phyloP scores from a whole-genome alignment of 1,140 invertebrate genomes.

The Sitophilus oryzae region DNA sequence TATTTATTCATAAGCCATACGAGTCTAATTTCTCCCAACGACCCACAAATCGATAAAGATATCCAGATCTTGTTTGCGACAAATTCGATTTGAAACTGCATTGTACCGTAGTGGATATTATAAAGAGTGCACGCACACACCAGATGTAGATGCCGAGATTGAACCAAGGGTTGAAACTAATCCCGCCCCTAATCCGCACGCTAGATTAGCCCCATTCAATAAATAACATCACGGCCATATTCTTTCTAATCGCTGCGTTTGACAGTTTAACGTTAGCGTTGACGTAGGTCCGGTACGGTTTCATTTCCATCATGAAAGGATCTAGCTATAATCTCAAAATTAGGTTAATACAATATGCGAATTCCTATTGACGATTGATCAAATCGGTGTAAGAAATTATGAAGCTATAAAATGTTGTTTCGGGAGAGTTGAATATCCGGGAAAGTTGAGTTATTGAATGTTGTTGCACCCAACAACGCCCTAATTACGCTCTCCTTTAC shows the following conservation, averaged over 20 bases:
- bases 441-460: no score
- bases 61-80: constrained; percentile 15
- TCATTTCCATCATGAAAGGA: no score
- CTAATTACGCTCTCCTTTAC: no score
- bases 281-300: constrained; percentile 25
- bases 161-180: constrained; percentile 31
- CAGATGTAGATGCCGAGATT: constrained; percentile 29
- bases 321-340: no score
- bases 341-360: no score
- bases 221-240: constrained; percentile 19
- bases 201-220: constrained; percentile 28
- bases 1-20: not conserved
- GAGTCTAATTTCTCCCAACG: constrained; percentile 8
- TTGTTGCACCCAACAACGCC: no score
- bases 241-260: constrained; percentile 25
- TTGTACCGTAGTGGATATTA: constrained; percentile 10
- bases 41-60: no score
- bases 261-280: constrained; percentile 25
- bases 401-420: no score
- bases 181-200: constrained; percentile 31
- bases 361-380: no score
- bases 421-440: no score
- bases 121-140: constrained; percentile 19
- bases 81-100: constrained; percentile 19
- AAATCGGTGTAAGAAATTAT: no score